Evolutionary conservation across 2,113 vertebrate genomes (phyloP).

Genomic region (Poeciliopsis turrubarensis): DNA sequence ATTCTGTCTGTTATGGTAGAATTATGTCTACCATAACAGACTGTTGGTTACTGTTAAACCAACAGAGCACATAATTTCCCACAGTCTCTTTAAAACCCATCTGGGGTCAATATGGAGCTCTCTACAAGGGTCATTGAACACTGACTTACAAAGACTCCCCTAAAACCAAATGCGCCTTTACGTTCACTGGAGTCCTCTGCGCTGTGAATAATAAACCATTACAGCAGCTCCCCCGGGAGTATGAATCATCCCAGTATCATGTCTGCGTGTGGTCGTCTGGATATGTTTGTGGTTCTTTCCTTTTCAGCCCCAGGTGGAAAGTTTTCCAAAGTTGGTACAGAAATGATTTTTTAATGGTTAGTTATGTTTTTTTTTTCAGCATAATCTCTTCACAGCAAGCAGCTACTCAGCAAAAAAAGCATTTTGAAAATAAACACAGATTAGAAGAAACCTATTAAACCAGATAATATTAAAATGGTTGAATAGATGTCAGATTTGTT

Average conservation of each 20-base stretch:
- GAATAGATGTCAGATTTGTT: conserved; percentile 10
- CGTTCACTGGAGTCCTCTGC: conserved; percentile 36
- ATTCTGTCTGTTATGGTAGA: neutral
- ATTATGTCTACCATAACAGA: neutral
- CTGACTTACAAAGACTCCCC: conserved; percentile 22
- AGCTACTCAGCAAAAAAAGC: neutral
- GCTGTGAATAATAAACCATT: conserved; percentile 60
- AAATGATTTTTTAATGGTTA: conserved; percentile 5
- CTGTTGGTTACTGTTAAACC: conserved; percentile 12
- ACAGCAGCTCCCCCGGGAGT: conserved; percentile 46
- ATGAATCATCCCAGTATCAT: conserved; percentile 65
- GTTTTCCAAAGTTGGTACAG: conserved; percentile 10
- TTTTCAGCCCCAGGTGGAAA: conserved; percentile 39
- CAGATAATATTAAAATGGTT: neutral
- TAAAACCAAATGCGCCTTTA: conserved; percentile 20
- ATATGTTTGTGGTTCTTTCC: conserved; percentile 30
- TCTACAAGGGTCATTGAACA: conserved; percentile 29
- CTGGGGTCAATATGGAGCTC: conserved; percentile 59
- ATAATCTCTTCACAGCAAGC: neutral
- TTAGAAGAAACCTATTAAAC: neutral
- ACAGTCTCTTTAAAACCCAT: conserved; percentile 46
- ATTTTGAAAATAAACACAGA: neutral
- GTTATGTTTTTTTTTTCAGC: neutral
- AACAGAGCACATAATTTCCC: conserved; percentile 7
- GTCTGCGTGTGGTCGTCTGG: conserved; percentile 65